Percentiles rank a stretch among this genome's conserved stretches.
Conservation (phyloP, 2,113 vertebrate species). For the Psilopsiagon aurifrons region DNA sequence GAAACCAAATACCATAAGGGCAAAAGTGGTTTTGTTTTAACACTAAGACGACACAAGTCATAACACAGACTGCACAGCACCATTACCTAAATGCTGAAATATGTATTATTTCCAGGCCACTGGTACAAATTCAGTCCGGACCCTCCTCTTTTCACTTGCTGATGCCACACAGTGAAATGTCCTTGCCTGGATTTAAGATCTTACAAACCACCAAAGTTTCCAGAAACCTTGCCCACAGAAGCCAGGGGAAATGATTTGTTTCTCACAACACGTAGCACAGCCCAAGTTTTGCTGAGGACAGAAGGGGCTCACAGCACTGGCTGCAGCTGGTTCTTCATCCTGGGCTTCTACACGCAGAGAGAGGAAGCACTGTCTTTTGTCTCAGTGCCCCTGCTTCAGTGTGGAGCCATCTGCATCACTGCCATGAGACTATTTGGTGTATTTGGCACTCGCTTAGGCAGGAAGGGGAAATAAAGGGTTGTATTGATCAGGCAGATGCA, state of each 20-base stretch:
- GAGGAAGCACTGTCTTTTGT: background rate
- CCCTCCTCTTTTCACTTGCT: rapidly evolving
- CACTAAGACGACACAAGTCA: background rate
- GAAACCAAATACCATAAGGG: background rate
- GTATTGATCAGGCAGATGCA: background rate
- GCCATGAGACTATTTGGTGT: background rate
- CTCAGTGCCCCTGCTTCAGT: background rate
- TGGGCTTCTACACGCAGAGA: background rate
- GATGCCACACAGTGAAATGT: background rate
- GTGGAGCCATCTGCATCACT: background rate
- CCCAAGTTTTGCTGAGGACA: rapidly evolving
- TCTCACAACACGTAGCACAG: rapidly evolving
- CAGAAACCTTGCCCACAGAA: rapidly evolving
- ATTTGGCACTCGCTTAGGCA: background rate
- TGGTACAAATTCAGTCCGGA: background rate
- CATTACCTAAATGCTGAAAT: background rate
- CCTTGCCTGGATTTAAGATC: background rate
- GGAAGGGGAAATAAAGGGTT: background rate
- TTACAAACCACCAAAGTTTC: background rate
- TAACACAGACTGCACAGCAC: background rate
- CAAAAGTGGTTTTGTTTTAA: background rate
- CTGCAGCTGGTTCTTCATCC: background rate
- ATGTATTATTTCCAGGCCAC: background rate
- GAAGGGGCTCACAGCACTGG: background rate
- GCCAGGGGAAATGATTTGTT: rapidly evolving